Base-by-base conservation (phyloP, 2,888 invertebrate genomes). In the Drosophila ustulata region DNA sequence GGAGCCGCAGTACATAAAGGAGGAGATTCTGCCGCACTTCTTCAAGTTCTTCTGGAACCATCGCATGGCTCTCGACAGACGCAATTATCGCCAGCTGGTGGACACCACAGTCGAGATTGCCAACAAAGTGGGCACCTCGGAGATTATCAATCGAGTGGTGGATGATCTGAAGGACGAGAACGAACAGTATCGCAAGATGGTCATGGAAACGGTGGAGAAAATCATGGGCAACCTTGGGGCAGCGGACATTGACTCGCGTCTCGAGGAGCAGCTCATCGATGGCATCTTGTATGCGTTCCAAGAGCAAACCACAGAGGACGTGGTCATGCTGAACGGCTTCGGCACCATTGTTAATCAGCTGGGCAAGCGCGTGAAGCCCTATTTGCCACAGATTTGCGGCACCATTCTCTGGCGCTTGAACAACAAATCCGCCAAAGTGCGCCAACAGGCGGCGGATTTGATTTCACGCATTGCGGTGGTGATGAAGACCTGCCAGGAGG, bases 41-140 rank as follows among this genome's bases (percentile, higher is more conserved):
- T 99, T 99, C 93, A 98, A 98, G 93, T 98, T 99, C 93, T 99
- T 99, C 93, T 99, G 99, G 99, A 99, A 99, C 92, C 99, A 99
- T 91, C 95, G 99, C 76, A 99, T 99, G 99, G 99, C 99, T 2
- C 93, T 99, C 69, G 99, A 99, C 93, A 94, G 99, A 55, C 95
- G 99, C 71, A 99, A 99, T 92, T 99, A 99, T 70, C 94, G 98
- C 77, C 98, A 98, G 93, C 94, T 99, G 61, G 99, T 99, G 0
- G 99, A 99, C 91, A 99, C 99, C 0, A 99, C 99, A 0, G 99
- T 99, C 1, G 99, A 99, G 94, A 99, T 99, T 73, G 99, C 99
- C 6, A 99, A 99, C 92, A 99, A 99, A 94, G 99, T 99, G 58
- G 99, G 99, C n/a, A 98, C 99, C 4, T 98, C 99, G 0, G 99